Conservation (phyloP, 2,797 vertebrate species). For the Lateolabrax maculatus region DNA sequence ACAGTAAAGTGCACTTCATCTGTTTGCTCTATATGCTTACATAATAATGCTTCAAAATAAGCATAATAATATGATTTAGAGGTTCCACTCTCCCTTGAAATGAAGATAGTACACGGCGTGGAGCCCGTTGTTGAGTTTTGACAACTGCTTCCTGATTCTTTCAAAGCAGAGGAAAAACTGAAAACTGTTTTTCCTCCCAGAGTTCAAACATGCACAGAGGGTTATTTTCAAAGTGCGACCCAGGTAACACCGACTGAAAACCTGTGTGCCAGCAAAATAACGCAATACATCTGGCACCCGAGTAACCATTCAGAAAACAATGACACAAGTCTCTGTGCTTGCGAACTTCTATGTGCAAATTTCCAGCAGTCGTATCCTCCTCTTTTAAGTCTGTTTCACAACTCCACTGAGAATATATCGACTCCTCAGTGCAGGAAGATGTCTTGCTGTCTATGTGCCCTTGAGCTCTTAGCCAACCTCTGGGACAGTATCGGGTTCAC, state of each 20-base stretch:
- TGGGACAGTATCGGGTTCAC: constrained; percentile 19
- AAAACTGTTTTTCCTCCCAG: constrained; percentile 25
- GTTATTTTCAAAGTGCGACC: constrained; percentile 22
- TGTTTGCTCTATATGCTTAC: constrained; percentile 57
- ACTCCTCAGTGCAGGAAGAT: constrained; percentile 53
- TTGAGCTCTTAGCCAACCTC: constrained; percentile 32
- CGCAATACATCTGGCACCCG: constrained; percentile 25
- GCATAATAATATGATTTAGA: constrained; percentile 67
- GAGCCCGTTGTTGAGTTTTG: constrained; percentile 41
- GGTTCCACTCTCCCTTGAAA: constrained; percentile 61
- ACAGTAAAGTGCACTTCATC: constrained; percentile 89
- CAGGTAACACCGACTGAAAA: constrained; percentile 31
- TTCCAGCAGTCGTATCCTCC: constrained; percentile 53
- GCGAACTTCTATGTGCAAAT: constrained; percentile 81
- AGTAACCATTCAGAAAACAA: constrained; percentile 57
- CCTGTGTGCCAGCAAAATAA: constrained; percentile 33
- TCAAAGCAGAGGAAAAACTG: constrained; percentile 36
- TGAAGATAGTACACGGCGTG: constrained; percentile 45
- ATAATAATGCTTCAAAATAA: constrained; percentile 83
- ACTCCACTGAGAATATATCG: constrained; percentile 9
- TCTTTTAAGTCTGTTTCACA: constrained; percentile 20
- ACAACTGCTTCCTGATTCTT: constrained; percentile 40
- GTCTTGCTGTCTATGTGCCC: constrained; percentile 52
- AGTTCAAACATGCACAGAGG: constrained; percentile 40
- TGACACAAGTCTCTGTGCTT: constrained; percentile 38